These are phyloP conservation scores for Sebastes matsubarae DNA, from an alignment of 2,797 vertebrate species.

Conservation along the genomic window DNA sequence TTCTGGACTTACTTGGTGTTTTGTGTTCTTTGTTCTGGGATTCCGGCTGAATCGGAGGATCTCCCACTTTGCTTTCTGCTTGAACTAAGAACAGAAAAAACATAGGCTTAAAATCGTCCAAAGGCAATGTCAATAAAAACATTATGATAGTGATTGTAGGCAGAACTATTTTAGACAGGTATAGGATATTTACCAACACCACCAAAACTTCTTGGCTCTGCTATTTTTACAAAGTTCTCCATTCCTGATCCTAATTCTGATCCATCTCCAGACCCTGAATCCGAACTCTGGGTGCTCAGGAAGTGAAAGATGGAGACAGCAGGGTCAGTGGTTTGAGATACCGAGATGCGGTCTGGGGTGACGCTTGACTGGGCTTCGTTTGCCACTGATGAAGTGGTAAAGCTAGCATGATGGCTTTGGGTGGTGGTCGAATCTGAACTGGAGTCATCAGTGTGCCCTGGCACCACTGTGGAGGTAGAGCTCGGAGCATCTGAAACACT, in stretches of 20 bases:
- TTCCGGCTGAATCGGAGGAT: rapidly evolving
- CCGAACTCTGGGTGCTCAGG: too few relatives aligned
- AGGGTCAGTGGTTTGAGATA: not conserved
- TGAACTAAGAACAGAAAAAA: not conserved
- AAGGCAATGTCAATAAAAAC: not conserved
- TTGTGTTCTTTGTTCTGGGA: not conserved
- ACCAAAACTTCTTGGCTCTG: rapidly evolving
- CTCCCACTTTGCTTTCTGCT: rapidly evolving
- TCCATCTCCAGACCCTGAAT: constrained; percentile 1
- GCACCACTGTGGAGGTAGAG: not conserved
- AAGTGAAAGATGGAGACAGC: not conserved
- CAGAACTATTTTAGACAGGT: too few relatives aligned
- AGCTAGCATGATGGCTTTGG: not conserved
- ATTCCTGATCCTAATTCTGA: too few relatives aligned
- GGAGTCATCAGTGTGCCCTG: not conserved
- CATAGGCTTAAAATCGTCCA: not conserved
- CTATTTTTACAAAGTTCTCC: rapidly evolving
- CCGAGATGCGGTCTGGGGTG: not conserved
- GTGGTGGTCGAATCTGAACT: not conserved
- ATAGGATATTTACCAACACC: not conserved
- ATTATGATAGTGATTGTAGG: not conserved
- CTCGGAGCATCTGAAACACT: not conserved
- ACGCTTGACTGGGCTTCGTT: not conserved
- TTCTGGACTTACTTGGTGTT: constrained; percentile 67
- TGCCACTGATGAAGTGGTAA: not conserved